Conservation (phyloP, 2,797 vertebrate genomes). For the Psittacula echo region DNA sequence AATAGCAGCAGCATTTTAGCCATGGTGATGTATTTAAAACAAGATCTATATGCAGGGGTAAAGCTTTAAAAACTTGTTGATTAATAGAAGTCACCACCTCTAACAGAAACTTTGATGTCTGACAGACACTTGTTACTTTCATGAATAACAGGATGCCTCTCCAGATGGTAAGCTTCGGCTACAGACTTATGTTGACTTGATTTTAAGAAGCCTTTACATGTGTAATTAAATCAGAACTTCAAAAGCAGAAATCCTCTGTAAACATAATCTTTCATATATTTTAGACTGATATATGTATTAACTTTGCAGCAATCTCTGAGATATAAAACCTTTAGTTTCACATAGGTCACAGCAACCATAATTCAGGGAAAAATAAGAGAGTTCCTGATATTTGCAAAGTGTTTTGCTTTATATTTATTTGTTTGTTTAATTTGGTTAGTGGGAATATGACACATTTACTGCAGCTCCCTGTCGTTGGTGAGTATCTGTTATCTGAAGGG, state of each 20-base stretch:
- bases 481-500: constrained; percentile 22
- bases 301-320: neutral
- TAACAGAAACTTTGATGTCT: neutral
- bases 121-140: neutral
- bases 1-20: neutral
- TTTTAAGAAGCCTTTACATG: neutral
- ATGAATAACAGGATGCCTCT: neutral
- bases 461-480: neutral
- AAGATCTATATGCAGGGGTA: neutral
- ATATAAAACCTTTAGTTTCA: neutral
- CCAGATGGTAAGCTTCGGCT: neutral
- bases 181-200: neutral
- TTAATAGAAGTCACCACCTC: neutral
- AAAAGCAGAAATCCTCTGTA: neutral
- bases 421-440: neutral
- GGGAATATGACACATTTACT: constrained; percentile 29
- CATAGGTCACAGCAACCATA: neutral
- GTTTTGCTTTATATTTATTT: constrained; percentile 27
- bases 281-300: neutral
- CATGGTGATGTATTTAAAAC: neutral
- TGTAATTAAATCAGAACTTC: neutral
- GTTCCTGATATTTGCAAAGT: neutral
- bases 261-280: neutral
- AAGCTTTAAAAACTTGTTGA: neutral
- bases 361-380: neutral